phyloP scores from a whole-genome alignment of 2,888 invertebrate species.

The Cerastoderma edule region DNA sequence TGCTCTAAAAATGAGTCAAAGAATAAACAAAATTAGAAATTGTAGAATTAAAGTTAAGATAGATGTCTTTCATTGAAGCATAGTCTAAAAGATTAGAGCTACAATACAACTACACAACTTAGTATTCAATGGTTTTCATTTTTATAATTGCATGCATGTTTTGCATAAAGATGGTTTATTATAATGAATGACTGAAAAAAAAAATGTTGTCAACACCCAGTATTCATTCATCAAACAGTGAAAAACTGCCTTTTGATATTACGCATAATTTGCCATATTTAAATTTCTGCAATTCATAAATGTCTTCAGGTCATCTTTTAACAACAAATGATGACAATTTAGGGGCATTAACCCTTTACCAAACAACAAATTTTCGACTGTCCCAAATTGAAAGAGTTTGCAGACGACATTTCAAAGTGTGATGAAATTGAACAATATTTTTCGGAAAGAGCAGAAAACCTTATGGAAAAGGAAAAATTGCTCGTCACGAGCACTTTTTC shows the following conservation, averaged over 20 bases:
- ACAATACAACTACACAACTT: no score
- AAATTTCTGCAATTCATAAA: background rate
- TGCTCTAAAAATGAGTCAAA: no score
- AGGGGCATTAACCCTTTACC: background rate
- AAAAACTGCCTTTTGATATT: background rate
- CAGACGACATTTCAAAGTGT: background rate
- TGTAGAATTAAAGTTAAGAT: no score
- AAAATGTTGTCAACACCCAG: conserved; percentile 16
- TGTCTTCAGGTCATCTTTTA: background rate
- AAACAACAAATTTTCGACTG: background rate
- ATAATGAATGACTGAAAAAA: conserved; percentile 15
- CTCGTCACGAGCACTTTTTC: background rate
- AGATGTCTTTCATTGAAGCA: no score
- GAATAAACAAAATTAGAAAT: no score
- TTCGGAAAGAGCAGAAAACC: no score
- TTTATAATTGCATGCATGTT: no score
- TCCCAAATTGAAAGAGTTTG: no score
- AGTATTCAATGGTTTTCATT: no score
- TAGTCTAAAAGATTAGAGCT: no score
- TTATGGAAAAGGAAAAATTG: conserved; percentile 1
- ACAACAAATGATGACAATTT: background rate
- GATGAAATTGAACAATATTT: no score
- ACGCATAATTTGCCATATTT: no score
- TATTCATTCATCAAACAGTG: conserved; percentile 14
- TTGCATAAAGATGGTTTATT: conserved; percentile 7